Conservation (phyloP, 64 coral and sea anemone species). For the Pocillopora verrucosa region DNA sequence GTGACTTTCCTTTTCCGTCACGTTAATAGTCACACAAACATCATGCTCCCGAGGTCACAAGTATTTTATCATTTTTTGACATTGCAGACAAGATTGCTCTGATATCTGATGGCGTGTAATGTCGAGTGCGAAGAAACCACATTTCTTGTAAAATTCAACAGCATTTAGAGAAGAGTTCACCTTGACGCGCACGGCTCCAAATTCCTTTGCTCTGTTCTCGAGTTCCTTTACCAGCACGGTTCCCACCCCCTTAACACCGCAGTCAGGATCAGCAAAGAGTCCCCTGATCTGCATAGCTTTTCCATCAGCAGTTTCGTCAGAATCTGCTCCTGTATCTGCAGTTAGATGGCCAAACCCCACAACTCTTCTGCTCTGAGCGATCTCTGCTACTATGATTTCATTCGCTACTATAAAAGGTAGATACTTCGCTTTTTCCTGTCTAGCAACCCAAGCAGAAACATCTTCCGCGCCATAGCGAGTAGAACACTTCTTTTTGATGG, state of each 20-base stretch:
- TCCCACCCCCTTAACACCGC: slow-evolving; percentile 30
- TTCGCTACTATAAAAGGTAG: slow-evolving; percentile 43
- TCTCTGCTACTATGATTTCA: slow-evolving; percentile 61
- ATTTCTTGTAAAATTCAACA: slow-evolving; percentile 48
- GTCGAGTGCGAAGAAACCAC: slow-evolving; percentile 8
- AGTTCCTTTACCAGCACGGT: slow-evolving; percentile 17
- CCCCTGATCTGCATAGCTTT: slow-evolving; percentile 16
- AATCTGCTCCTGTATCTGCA: background rate
- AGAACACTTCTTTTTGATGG: slow-evolving; percentile 66
- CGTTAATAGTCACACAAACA: background rate
- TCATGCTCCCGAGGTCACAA: background rate
- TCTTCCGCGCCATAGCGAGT: slow-evolving; percentile 57
- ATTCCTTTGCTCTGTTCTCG: slow-evolving; percentile 27
- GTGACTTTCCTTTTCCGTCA: too few relatives aligned
- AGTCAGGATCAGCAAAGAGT: slow-evolving; percentile 53
- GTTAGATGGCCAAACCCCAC: slow-evolving; percentile 77
- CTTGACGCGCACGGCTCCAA: background rate
- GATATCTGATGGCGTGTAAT: background rate
- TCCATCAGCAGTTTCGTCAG: background rate
- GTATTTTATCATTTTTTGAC: slow-evolving; percentile 26
- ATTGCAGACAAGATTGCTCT: slow-evolving; percentile 6
- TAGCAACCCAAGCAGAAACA: slow-evolving; percentile 44
- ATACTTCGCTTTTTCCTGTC: slow-evolving; percentile 37
- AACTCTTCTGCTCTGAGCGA: background rate
- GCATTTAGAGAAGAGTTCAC: slow-evolving; percentile 46